Conservation (phyloP, 2,113 vertebrate species). For the Ginglymostoma cirratum region DNA sequence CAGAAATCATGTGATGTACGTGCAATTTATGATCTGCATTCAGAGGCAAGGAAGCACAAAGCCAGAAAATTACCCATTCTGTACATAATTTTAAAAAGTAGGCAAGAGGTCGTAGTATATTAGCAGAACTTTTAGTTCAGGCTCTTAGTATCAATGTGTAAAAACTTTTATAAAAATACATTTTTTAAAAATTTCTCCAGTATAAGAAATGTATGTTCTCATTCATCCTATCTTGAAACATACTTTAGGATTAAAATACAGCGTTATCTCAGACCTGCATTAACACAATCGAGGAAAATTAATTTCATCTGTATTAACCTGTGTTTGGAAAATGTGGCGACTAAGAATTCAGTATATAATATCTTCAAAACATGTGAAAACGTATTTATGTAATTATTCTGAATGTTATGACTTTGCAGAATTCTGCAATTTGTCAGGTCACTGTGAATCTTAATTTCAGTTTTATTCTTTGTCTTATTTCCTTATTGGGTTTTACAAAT, state of each 20-base stretch:
- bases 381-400: not conserved
- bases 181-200: not conserved
- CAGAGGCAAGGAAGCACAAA: constrained; percentile 10
- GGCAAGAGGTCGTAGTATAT: not conserved
- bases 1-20: not conserved
- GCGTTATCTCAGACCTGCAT: too few relatives aligned
- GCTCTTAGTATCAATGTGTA: not conserved
- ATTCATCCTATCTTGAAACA: not conserved
- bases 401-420: not conserved
- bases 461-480: not conserved
- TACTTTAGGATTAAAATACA: not conserved
- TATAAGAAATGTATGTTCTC: not conserved
- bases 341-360: too few relatives aligned
- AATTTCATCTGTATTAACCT: not conserved
- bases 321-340: not conserved
- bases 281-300: not conserved
- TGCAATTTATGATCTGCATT: constrained; percentile 8
- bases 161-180: not conserved
- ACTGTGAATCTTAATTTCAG: not conserved
- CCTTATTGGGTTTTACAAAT: not conserved
- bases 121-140: not conserved
- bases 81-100: not conserved
- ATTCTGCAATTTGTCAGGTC: not conserved
- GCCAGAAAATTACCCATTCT: constrained; percentile 16
- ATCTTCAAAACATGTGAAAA: not conserved